Evolutionary conservation across 2,888 invertebrate species (phyloP), one percentile per base, ranked within the genome.

Genomic region (Leucozona laternaria): DNA sequence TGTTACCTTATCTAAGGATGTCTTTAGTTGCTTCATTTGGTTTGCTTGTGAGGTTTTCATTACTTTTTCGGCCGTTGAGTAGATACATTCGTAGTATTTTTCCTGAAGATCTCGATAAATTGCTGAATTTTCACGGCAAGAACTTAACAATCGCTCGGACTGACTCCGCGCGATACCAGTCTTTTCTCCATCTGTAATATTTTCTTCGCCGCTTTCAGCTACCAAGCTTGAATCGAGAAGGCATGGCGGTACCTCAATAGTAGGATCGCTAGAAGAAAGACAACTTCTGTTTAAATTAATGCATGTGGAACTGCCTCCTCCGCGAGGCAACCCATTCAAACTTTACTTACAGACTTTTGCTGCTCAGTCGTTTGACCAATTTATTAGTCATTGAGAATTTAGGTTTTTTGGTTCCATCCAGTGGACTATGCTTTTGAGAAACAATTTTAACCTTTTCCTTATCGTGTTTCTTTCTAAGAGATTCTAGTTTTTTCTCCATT

Each of bases 401-500:
- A 15, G 96, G 94, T 89, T 94, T 94, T 88, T 94, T 94, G 88
- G 94, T 95, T 31, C 95, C 94, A 40, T 94, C 93, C 28, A 91
- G 70, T 11, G 93, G 93, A 88, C 95, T 95, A 0, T 95, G 92
- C 78, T 94, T 94, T 89, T 94, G 95, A 37, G 93, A 93, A 0
- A 94, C 93, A 0, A 95, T 93, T 78, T 95, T 95, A 53, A 94
- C 90, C 90, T 94, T 95, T 89, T 96, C 96, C 92, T 97, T 97
- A 89, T 97, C 97, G 90, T 96, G 96, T 89, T 97, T 97, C 90
- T 97, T 96, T 72, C 96, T 94, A 79, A 98, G 91, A 34, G 95
- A 94, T 89, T 98, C 97, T 76, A 98, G 92, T 91, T 98, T 98
- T 91, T 98, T 97, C 75, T 98, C 97, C 88, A 98, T 93, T 91